Percentiles rank a stretch among this genome's conserved stretches.
Evolutionary conservation across 2,797 vertebrate species (phyloP).

Genomic region (Pelobates cultripes): DNA sequence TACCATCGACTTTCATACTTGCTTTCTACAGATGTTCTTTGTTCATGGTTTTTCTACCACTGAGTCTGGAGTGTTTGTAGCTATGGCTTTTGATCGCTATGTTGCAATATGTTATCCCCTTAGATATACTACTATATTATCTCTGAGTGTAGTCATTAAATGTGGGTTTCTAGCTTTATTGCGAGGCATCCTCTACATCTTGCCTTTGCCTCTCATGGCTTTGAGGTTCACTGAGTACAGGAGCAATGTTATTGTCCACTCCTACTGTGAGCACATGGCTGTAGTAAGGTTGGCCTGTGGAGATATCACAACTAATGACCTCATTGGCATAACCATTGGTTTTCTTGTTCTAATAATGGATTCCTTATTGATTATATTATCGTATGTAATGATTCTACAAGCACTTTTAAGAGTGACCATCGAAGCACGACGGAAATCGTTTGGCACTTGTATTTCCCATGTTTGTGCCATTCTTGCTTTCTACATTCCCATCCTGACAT

Average conservation of each 20-base stretch:
- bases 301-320: conserved; percentile 63
- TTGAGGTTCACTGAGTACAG: conserved; percentile 3
- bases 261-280: conserved; percentile 72
- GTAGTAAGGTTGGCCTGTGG: conserved; percentile 71
- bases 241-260: conserved; percentile 56
- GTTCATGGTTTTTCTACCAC: conserved; percentile 30
- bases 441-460: conserved; percentile 61
- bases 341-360: conserved; percentile 61
- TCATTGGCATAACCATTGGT: conserved; percentile 65
- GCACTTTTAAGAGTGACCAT: conserved; percentile 11
- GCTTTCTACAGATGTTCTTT: conserved; percentile 45
- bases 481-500: conserved; percentile 51
- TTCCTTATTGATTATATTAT: conserved; percentile 53
- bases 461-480: conserved; percentile 53
- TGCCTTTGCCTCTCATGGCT: conserved; percentile 23
- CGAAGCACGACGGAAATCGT: conserved; percentile 55
- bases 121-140: conserved; percentile 13
- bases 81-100: conserved; percentile 46
- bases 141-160: conserved; percentile 6
- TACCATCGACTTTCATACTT: conserved; percentile 15
- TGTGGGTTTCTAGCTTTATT: conserved; percentile 3
- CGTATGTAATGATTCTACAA: conserved; percentile 55
- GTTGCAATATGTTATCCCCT: conserved; percentile 44
- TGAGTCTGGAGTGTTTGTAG: conserved; percentile 43
- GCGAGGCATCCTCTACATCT: conserved; percentile 32